Base-by-base conservation (phyloP, 2,113 vertebrate species). In the Tachysurus vachellii region DNA sequence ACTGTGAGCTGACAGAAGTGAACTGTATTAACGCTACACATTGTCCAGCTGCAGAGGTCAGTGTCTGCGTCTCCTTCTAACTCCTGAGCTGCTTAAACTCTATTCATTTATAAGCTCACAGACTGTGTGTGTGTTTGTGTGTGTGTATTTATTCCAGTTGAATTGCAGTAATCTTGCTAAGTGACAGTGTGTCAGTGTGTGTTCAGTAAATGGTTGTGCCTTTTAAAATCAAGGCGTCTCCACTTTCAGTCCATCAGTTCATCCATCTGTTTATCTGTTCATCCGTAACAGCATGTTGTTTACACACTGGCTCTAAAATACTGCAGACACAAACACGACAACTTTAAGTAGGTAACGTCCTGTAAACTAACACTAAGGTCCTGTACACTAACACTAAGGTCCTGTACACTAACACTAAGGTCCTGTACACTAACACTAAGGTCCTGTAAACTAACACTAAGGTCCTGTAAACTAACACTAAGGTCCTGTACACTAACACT, bases 201-300 rank as follows among this genome's bases (percentile, higher is more conserved):
- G 21, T 26, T 75, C 44, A 75, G 71, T 50, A 75, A 75, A 50
- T 23, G 44, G 71, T 14, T 4, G 71, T 26, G 44, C 47, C 71
- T 75, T 75, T 75, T 23, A 73, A 19, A 47, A 44, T 73, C 70
- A 42, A 73, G 50, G 50, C 42, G 26, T 75, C 71, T 75, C 44
- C 71, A 50, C 21, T 75, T 50, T 50, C 3, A 13, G 19, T 75
- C 44, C 44, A 75, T 75, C 71, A 23, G 70, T 73, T 73, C 70
- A 44, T 73, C 70, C 66, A 23, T 73, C 16, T 44, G 70, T 73
- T 73, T 71, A 66, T 66, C 68, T 44, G 19, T 73, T 73, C 71
- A 42, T 70, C 66, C 31, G 28, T 36, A 31, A 19, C 66, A 7
- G 31, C 2, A 5, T 8, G 16, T 16, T 4, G 13, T 31, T 68